Percentiles rank a stretch among this genome's conserved stretches.
Conservation (phyloP, 2,797 vertebrate species). For the Mormyrus hasselquistii region DNA sequence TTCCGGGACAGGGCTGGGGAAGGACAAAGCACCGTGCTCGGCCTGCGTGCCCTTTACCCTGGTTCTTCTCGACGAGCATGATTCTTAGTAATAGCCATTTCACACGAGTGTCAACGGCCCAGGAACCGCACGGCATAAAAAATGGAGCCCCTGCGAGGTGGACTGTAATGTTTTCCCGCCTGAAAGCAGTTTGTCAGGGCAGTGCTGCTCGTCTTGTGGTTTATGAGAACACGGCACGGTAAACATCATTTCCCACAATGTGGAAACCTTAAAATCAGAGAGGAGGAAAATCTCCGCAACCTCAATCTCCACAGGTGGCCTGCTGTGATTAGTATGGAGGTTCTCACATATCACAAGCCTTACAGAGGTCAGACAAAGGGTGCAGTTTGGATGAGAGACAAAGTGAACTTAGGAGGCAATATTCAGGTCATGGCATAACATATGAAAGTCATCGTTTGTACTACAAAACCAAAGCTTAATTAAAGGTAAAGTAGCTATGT, state of each 20-base stretch:
- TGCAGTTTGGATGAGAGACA: background rate
- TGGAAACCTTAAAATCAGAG: background rate
- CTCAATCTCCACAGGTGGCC: background rate
- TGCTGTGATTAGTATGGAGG: background rate
- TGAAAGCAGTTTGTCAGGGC: background rate
- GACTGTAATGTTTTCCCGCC: background rate
- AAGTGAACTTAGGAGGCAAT: background rate
- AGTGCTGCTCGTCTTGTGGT: background rate
- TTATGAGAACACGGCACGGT: background rate
- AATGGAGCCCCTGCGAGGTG: background rate
- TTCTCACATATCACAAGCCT: background rate
- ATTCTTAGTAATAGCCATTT: background rate
- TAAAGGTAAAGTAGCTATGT: slow-evolving; percentile 45
- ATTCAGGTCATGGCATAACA: background rate
- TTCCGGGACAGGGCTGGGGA: background rate
- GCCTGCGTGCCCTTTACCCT: background rate
- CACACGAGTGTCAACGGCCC: background rate
- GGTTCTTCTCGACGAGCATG: background rate
- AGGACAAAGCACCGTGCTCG: background rate
- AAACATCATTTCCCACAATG: background rate
- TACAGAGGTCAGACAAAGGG: background rate
- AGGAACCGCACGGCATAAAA: background rate
- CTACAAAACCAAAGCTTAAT: slow-evolving; percentile 45
- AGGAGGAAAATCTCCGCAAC: background rate
- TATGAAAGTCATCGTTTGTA: background rate